Evolutionary conservation across 2,888 invertebrate genomes (phyloP).

Genomic region (Pseudococcus longispinus): DNA sequence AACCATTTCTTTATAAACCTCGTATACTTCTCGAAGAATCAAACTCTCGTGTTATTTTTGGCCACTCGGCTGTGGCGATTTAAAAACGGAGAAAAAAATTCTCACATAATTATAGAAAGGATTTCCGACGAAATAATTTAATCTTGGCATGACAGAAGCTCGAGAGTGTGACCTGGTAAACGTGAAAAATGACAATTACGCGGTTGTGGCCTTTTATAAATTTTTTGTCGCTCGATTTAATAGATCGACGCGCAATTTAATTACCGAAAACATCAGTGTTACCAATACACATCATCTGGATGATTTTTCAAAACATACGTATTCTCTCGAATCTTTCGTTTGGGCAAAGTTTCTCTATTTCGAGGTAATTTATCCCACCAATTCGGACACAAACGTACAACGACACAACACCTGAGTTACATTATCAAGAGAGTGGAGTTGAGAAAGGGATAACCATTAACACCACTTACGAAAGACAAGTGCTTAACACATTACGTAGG

Average conservation of each 20-base stretch:
- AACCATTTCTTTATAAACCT: not conserved
- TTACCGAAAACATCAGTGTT: not conserved
- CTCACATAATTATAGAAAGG: conserved; percentile 7
- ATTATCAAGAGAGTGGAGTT: not conserved
- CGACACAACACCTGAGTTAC: not conserved
- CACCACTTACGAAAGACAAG: not conserved
- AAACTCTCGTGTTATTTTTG: conserved; percentile 1
- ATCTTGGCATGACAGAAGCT: not conserved
- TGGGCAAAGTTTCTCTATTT: not conserved
- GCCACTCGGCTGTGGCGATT: not conserved
- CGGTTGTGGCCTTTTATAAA: not conserved
- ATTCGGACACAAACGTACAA: not conserved
- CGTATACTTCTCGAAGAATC: not conserved
- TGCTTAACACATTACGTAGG: not conserved
- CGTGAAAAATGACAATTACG: not conserved
- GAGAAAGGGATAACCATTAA: not conserved
- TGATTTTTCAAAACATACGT: not conserved
- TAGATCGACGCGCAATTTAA: not conserved
- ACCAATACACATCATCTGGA: not conserved
- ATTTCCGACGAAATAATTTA: conserved; percentile 13
- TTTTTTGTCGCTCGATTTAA: not conserved
- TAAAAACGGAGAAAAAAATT: not conserved
- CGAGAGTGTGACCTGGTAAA: not conserved
- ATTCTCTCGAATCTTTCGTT: not conserved
- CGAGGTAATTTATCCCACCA: not conserved